A percentile compares a stretch with the other conserved stretches of the same genome.
These are phyloP conservation scores for Pristiophorus japonicus DNA, from an alignment of 2,113 vertebrate genomes.

Conservation along the genomic window DNA sequence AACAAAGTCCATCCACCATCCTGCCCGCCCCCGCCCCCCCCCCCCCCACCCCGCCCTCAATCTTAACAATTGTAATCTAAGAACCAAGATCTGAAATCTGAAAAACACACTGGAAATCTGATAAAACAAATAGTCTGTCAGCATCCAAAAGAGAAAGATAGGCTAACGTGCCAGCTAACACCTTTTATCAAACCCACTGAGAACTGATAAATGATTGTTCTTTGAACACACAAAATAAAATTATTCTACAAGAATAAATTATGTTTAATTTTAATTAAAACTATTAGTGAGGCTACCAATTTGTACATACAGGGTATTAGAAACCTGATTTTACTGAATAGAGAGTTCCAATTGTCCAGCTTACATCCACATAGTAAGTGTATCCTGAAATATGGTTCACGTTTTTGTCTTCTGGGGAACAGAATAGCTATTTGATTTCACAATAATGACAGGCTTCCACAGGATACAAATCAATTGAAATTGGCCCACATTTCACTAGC, in stretches of 20 bases:
- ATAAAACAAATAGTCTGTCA: not conserved
- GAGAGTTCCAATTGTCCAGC: not conserved
- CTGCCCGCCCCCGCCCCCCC: too few relatives aligned
- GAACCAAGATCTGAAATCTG: not conserved
- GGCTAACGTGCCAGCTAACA: not conserved
- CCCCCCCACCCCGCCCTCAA: too few relatives aligned
- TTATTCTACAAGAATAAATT: too few relatives aligned
- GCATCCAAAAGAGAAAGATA: not conserved
- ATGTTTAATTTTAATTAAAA: too few relatives aligned
- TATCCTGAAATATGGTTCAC: not conserved
- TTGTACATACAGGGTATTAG: not conserved
- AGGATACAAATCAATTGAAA: not conserved
- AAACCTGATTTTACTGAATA: not conserved
- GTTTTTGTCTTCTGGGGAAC: not conserved
- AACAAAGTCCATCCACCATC: not conserved
- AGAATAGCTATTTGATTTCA: not conserved
- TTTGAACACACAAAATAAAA: too few relatives aligned
- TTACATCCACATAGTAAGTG: not conserved
- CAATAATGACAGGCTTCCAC: not conserved
- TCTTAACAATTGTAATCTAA: not conserved
- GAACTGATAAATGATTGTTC: too few relatives aligned
- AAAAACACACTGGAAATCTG: not conserved
- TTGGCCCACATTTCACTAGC: not conserved
- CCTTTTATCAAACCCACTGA: too few relatives aligned
- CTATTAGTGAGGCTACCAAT: not conserved